Evolutionary conservation across 2,113 vertebrate species (phyloP), one percentile per base, ranked within the genome.

Genomic region (Orycteropus afer): DNA sequence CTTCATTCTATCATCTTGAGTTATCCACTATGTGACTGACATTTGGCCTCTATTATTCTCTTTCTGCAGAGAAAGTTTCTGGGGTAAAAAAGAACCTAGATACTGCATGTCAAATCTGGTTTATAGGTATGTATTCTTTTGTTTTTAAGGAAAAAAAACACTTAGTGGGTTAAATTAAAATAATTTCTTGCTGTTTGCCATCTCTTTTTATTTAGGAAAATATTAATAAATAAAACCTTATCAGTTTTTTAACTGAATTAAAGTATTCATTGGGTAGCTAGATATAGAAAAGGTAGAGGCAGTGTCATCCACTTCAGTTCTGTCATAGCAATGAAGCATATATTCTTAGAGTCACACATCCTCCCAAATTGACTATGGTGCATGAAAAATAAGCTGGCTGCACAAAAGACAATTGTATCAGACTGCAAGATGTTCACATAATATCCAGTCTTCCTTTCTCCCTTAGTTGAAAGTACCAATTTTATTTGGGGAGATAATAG

Each of bases 311-410:
- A 82, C n/a, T 94, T 91, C 47, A 74, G 8, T 86, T 91, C 53
- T 89, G 73, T 81, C 34, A 95, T 40, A 86, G 25, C n/a, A 96
- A 89, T 89, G 86, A 96, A 86, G 29, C 18, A 91, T 29, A 49
- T 37, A 65, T 76, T 88, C 53, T 92, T 86, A 90, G 40, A 78
- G 82, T 23, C 5, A 40, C 34, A 86, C 0, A 4, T 83, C 47
- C 79, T 84, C 73, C 74, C 57, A 93, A 84, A 89, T 89, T 37
- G 53, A 82, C 51, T 49, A 53, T 89, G n/a, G 53, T n/a, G 1
- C 18, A 61, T 77, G 27, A 45, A 74, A 89, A 92, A 93, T 85
- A 61, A 89, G 8, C 25, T 89, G 14, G 15, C 42, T 77, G 32
- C 29, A 45, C 65, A 29, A 11, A 34, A 65, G 63, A 65, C 32